A percentile compares a stretch with the other conserved stretches of the same genome.
phyloP scores from a whole-genome alignment of 2,888 invertebrate species.

The Spodoptera picta region DNA sequence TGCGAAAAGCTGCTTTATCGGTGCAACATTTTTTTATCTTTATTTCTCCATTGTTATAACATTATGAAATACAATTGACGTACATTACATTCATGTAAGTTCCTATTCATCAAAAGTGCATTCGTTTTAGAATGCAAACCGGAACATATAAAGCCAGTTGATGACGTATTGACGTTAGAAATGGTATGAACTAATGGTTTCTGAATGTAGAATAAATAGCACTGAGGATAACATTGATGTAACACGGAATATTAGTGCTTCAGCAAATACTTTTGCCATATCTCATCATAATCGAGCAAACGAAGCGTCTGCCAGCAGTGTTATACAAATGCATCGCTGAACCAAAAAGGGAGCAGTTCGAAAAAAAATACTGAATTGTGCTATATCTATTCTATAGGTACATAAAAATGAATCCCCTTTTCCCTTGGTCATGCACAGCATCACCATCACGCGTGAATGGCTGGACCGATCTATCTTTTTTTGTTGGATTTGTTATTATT shows the following conservation, averaged over 20 bases:
- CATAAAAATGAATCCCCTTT: too few relatives aligned
- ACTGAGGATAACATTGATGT: slow-evolving; percentile 15
- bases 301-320: too few relatives aligned
- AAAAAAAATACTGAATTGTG: too few relatives aligned
- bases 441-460: too few relatives aligned
- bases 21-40: too few relatives aligned
- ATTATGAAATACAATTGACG: slow-evolving; percentile 1
- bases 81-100: slow-evolving; percentile 3
- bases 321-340: too few relatives aligned
- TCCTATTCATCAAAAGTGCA: slow-evolving; percentile 21
- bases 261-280: slow-evolving; percentile 11
- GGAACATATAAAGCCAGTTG: slow-evolving; percentile 32
- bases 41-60: slow-evolving; percentile 1
- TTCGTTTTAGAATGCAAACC: slow-evolving; percentile 14
- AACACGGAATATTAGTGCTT: slow-evolving; percentile 7
- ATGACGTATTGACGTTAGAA: slow-evolving; percentile 7
- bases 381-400: too few relatives aligned
- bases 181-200: slow-evolving; percentile 28
- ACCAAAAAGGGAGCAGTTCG: too few relatives aligned
- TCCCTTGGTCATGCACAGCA: too few relatives aligned
- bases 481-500: too few relatives aligned
- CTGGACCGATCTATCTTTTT: too few relatives aligned
- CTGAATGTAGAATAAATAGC: slow-evolving; percentile 22
- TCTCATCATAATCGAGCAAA: slow-evolving; percentile 2
- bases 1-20: too few relatives aligned